Percentiles rank a stretch among this genome's conserved stretches.
phyloP scores from a whole-genome alignment of 23 tunicate genomes.

The Ciona savignyi region DNA sequence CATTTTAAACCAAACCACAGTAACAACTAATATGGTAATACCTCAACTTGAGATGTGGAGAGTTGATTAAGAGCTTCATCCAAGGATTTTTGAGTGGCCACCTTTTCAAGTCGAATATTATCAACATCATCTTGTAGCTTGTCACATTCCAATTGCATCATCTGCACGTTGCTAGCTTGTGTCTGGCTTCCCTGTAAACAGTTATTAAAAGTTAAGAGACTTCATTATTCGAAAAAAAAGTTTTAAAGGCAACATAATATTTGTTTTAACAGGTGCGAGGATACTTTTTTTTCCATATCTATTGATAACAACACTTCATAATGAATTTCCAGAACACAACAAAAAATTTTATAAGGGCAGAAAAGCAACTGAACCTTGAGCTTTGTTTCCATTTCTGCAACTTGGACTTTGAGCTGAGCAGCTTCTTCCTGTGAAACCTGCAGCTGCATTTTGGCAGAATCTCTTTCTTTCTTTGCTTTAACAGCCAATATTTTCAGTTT shows the following conservation, averaged over 20 bases:
- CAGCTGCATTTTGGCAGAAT: constrained; percentile 39
- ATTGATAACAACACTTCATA: not conserved
- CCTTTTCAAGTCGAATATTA: constrained; percentile 43
- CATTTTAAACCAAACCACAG: not conserved
- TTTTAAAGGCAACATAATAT: not conserved
- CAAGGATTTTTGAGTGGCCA: constrained; percentile 31
- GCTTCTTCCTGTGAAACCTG: constrained; percentile 41
- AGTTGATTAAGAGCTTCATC: constrained; percentile 41
- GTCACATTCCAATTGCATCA: constrained; percentile 85
- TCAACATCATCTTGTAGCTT: constrained; percentile 74
- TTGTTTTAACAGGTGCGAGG: no score
- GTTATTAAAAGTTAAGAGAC: no score
- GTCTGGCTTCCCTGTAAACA: constrained; percentile 66
- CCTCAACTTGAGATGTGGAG: constrained; percentile 11
- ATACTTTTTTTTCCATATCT: not conserved
- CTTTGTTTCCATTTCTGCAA: constrained; percentile 17
- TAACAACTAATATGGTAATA: not conserved
- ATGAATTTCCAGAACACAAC: no score
- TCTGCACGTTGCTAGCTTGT: constrained; percentile 70
- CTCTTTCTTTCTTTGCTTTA: constrained; percentile 80
- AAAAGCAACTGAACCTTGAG: no score
- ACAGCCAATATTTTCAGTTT: constrained; percentile 76
- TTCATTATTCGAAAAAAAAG: not conserved
- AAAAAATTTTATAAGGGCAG: no score
- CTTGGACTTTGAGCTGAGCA: constrained; percentile 14